These are phyloP conservation scores for Melanotaenia parkinsoni DNA, from an alignment of 2,797 vertebrate species.

Conservation along the genomic window DNA sequence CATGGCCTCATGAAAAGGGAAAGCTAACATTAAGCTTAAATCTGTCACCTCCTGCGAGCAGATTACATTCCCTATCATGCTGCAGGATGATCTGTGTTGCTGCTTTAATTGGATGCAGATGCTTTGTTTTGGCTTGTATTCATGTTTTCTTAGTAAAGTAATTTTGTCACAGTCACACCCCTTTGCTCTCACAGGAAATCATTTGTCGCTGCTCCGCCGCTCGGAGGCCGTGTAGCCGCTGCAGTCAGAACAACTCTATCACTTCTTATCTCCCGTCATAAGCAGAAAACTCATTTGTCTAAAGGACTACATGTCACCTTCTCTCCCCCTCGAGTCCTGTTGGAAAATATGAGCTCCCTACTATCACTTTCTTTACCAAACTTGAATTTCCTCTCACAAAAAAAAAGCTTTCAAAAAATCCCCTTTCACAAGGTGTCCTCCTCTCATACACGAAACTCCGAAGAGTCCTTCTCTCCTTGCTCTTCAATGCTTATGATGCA, in stretches of 20 bases:
- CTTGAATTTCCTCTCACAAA: constrained; percentile 12
- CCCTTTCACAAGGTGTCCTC: constrained; percentile 18
- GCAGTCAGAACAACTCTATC: constrained; percentile 37
- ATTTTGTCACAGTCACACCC: constrained; percentile 2
- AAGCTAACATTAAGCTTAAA: constrained; percentile 5
- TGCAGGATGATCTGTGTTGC: background rate
- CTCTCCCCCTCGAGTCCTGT: constrained; percentile 11
- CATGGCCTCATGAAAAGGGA: background rate
- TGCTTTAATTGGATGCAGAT: constrained; percentile 23
- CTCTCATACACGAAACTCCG: constrained; percentile 22
- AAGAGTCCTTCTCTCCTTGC: constrained; percentile 10
- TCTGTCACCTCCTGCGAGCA: constrained; percentile 18
- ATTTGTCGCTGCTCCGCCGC: background rate
- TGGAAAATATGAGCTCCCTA: constrained; percentile 22
- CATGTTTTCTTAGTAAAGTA: background rate
- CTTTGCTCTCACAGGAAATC: constrained; percentile 46
- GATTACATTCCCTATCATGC: constrained; percentile 12
- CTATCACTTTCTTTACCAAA: background rate
- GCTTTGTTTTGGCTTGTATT: constrained; percentile 19
- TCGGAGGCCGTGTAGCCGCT: constrained; percentile 2
- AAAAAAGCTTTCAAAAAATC: constrained; percentile 2
- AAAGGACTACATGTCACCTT: constrained; percentile 32
- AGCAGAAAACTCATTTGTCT: constrained; percentile 44
- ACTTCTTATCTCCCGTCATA: constrained; percentile 48
- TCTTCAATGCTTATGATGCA: constrained; percentile 30